Percentiles rank a stretch among this genome's conserved stretches.
Conservation (phyloP, 2,797 vertebrate species). For the Sparus aurata region DNA sequence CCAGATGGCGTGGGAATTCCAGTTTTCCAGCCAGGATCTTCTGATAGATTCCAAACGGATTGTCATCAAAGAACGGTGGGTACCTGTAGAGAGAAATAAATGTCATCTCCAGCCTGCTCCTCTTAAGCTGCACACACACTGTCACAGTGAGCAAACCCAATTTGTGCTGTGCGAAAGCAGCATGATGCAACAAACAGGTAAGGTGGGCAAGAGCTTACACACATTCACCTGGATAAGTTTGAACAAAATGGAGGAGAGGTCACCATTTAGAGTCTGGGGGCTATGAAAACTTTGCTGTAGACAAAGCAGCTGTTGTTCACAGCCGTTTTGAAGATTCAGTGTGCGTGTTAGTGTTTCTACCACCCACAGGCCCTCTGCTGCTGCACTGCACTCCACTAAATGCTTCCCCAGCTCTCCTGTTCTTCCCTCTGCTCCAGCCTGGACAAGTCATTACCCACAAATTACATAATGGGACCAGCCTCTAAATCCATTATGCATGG, state of each 20-base stretch:
- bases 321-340: not conserved
- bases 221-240: not conserved
- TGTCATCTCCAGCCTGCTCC: not conserved
- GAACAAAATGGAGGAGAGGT: not conserved
- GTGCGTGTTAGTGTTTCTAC: slow-evolving; percentile 22
- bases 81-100: slow-evolving; percentile 82
- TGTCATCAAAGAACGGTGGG: slow-evolving; percentile 98
- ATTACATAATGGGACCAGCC: slow-evolving; percentile 65
- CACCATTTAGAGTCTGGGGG: not conserved
- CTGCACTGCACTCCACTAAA: slow-evolving; percentile 14
- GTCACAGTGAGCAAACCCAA: not conserved
- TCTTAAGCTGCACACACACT: not conserved
- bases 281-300: slow-evolving; percentile 3
- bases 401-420: slow-evolving; percentile 51
- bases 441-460: slow-evolving; percentile 73
- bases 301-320: slow-evolving; percentile 46
- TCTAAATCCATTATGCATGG: slow-evolving; percentile 51
- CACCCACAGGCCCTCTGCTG: slow-evolving; percentile 34
- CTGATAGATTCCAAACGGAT: slow-evolving; percentile 98
- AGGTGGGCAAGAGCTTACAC: slow-evolving; percentile 12
- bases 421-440: slow-evolving; percentile 33
- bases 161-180: slow-evolving; percentile 16
- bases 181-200: slow-evolving; percentile 52
- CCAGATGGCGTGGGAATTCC: slow-evolving; percentile 96
- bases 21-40: slow-evolving; percentile 97